Conservation (phyloP, 30 jellyfish, hydroid and myxozoan species). For the Turritopsis rubra region DNA sequence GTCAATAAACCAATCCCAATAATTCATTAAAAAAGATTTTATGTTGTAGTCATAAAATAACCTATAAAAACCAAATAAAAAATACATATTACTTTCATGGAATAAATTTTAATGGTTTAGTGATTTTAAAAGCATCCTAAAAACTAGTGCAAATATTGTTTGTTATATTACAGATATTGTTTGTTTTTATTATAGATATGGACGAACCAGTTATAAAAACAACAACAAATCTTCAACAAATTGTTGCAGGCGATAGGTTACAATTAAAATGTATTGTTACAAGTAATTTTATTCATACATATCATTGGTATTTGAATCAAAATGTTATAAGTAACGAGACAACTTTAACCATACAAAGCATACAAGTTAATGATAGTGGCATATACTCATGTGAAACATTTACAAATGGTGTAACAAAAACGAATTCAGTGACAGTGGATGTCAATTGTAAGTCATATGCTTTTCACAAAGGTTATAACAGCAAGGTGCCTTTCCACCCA, state of each 20-base stretch:
- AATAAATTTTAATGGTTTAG: too few relatives aligned
- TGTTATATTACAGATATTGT: too few relatives aligned
- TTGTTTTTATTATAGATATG: not conserved
- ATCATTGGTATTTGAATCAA: not conserved
- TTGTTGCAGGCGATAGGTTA: not conserved
- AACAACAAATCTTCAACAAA: not conserved
- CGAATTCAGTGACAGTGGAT: not conserved
- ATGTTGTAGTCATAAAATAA: too few relatives aligned
- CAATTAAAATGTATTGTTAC: not conserved
- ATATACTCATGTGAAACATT: not conserved
- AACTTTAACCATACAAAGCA: not conserved
- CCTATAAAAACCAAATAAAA: too few relatives aligned
- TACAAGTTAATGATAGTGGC: not conserved
- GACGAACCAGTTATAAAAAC: not conserved
- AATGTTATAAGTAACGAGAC: not conserved
- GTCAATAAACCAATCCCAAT: too few relatives aligned
- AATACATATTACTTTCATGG: too few relatives aligned
- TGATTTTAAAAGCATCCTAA: too few relatives aligned
- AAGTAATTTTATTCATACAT: not conserved
- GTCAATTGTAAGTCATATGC: not conserved
- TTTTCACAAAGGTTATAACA: too few relatives aligned
- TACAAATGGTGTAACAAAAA: not conserved
- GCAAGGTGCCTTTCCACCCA: too few relatives aligned
- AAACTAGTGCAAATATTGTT: too few relatives aligned
- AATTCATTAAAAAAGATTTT: too few relatives aligned